These are phyloP conservation scores for Eupithecia tripunctaria DNA, from an alignment of 2,888 invertebrate species.

Conservation along the genomic window DNA sequence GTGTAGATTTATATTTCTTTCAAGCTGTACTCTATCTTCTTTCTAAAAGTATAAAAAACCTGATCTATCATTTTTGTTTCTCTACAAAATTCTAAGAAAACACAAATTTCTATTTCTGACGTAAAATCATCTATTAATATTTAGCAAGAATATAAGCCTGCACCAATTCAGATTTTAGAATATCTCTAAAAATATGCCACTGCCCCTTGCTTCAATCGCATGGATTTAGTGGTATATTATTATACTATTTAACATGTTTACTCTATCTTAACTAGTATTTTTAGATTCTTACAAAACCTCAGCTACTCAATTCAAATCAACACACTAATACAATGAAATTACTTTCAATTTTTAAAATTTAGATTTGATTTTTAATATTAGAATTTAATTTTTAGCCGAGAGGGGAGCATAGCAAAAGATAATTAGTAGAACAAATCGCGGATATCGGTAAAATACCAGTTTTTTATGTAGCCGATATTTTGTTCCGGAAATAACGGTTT, in stretches of 20 bases:
- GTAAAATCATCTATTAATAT: neutral
- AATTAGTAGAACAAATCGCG: slow-evolving; percentile 70
- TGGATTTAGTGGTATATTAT: slow-evolving; percentile 53
- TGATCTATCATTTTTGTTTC: neutral
- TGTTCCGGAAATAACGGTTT: slow-evolving; percentile 59
- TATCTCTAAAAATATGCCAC: slow-evolving; percentile 49
- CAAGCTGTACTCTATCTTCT: neutral
- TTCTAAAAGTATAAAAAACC: neutral
- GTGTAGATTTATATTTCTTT: slow-evolving; percentile 70
- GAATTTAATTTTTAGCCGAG: slow-evolving; percentile 83
- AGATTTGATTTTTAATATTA: slow-evolving; percentile 66
- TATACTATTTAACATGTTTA: slow-evolving; percentile 57
- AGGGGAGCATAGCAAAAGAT: slow-evolving; percentile 80
- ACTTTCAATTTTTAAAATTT: slow-evolving; percentile 45
- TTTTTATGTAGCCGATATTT: slow-evolving; percentile 54
- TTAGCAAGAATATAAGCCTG: slow-evolving; percentile 57
- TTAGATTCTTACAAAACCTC: slow-evolving; percentile 48
- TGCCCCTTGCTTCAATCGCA: slow-evolving; percentile 42
- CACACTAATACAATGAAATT: slow-evolving; percentile 51
- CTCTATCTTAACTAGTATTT: slow-evolving; percentile 56
- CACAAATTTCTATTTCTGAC: neutral
- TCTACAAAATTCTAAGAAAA: neutral
- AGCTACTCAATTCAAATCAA: slow-evolving; percentile 46
- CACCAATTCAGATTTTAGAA: slow-evolving; percentile 49
- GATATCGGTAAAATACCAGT: slow-evolving; percentile 75